phyloP scores from a whole-genome alignment of 2,797 vertebrate genomes.

The Scolopax bukidnonensis region DNA sequence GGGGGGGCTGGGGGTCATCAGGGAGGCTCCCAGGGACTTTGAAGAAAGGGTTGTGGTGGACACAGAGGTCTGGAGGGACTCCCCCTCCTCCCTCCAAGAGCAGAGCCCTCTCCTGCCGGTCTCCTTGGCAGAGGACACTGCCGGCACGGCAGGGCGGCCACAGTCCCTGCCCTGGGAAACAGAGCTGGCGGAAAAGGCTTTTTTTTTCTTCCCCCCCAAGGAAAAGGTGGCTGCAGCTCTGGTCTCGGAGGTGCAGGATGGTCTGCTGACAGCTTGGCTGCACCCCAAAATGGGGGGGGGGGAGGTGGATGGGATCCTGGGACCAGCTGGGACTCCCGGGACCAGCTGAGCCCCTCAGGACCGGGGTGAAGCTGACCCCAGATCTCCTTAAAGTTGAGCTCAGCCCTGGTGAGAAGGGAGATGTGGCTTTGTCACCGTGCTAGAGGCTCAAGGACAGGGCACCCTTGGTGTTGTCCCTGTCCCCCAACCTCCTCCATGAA shows the following conservation, averaged over 20 bases:
- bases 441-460: accelerated
- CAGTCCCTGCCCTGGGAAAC: not conserved
- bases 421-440: not conserved
- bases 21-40: not conserved
- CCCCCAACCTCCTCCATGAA: not conserved
- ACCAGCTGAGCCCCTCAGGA: not conserved
- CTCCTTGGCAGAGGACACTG: constrained; percentile 53
- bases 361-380: accelerated
- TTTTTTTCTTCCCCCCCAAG: not conserved
- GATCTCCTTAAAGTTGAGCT: not conserved
- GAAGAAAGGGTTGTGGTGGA: not conserved
- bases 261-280: not conserved
- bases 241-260: not conserved
- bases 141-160: accelerated
- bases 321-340: not conserved
- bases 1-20: accelerated
- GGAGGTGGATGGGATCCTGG: not conserved
- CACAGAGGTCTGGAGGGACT: accelerated
- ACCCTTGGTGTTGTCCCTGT: not conserved
- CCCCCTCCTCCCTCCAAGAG: accelerated
- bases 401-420: not conserved
- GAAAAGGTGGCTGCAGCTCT: not conserved
- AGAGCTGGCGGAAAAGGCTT: not conserved
- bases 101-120: not conserved
- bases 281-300: not conserved